Base-by-base conservation (phyloP, 2,113 vertebrate genomes). In the pig (Sus scrofa) region DNA sequence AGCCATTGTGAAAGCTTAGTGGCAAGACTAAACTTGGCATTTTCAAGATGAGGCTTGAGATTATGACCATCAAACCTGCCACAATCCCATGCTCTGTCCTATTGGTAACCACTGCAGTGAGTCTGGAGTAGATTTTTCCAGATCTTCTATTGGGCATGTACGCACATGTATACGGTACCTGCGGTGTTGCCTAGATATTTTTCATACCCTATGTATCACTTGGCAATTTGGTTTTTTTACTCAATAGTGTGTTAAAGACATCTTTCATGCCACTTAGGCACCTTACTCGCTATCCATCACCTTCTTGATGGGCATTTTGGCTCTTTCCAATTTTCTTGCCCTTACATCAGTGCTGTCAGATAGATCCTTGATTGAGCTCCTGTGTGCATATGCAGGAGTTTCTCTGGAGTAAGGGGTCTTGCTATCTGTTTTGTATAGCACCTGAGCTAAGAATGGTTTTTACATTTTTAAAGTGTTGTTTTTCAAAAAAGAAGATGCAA, bases 11-110 rank as follows among this genome's bases (percentile, higher is more conserved):
- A 81, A 90, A 74, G 52, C 39, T 34, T 24, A 71, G 71, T 60
- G 50, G 50, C 85, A 67, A 50, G 58, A 60, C n/a, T 8, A 3
- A 68, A 90, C 26, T 32, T 70, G 70, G 52, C 37, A 50, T 91
- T 94, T 91, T 70, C 30, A 20, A 70, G 30, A 83, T 83, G 62
- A 87, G n/a, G n/a, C 26, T 68, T 87, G 26, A 75, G 68, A 84
- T n/a, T 60, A 13, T 18, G 56, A 63, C 34, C 86, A 30, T 39
- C 14, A 24, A 6, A 73, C 32, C 32, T 26, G 63, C 37, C 37
- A 67, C 14, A 74, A 15, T 12, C 34, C 26, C 37, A 27, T 79
- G 52, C 24, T 32, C 34, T 14, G 62, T 62, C 5, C 68, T 73
- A 86, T 3, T 30, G 30, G 68, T 58, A 52, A 87, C 32, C 16